Evolutionary conservation across 2,888 invertebrate genomes (phyloP).

Genomic region (Diploptera punctata): DNA sequence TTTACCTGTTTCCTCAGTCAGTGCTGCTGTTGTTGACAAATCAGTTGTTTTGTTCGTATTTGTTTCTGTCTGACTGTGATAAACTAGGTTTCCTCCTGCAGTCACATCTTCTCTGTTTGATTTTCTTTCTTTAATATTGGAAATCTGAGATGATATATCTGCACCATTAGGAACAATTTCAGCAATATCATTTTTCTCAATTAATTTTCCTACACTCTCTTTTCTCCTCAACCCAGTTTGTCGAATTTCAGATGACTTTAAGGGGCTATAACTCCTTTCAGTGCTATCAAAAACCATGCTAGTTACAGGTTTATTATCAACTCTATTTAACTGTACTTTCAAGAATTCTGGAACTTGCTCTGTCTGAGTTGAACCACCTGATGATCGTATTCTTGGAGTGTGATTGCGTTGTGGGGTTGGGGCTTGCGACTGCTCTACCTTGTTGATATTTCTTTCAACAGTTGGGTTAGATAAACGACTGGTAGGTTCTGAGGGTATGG

Average conservation of each 20-base stretch:
- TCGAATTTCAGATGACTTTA: not conserved
- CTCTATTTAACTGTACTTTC: conserved; percentile 73
- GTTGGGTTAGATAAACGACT: not conserved
- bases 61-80: not conserved
- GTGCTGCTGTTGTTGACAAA: not conserved
- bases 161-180: too few relatives aligned
- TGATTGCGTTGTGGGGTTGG: not conserved
- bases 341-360: conserved; percentile 68
- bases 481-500: not conserved
- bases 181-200: not conserved
- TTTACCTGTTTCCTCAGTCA: not conserved
- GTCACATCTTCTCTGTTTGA: conserved; percentile 1
- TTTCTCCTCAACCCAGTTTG: not conserved
- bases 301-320: conserved; percentile 67
- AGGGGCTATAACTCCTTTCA: not conserved
- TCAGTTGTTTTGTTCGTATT: not conserved
- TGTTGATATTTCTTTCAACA: not conserved
- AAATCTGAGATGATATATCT: not conserved
- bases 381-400: not conserved
- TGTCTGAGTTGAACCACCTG: not conserved
- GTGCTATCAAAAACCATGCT: conserved; percentile 53
- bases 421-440: not conserved
- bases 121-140: not conserved
- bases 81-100: not conserved
- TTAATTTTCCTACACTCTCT: not conserved